A percentile compares a stretch with the other conserved stretches of the same genome.
Evolutionary conservation across 2,888 invertebrate species (phyloP).

Genomic region (Leucoma salicis): DNA sequence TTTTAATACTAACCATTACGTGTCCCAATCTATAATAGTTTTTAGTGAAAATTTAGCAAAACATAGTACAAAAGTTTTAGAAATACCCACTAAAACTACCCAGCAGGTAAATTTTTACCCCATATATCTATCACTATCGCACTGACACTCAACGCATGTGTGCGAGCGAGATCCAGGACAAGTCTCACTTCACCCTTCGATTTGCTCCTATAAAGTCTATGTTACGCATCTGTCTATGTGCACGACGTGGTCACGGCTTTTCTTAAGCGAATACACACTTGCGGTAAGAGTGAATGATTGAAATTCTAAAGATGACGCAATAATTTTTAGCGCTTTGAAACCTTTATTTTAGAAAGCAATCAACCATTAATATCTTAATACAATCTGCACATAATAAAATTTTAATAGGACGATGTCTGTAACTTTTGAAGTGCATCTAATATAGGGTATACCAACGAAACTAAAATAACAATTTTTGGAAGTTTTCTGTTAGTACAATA

Average conservation of each 20-base stretch:
- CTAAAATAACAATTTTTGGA: no score
- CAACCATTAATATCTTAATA: no score
- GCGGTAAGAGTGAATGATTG: slow-evolving; percentile 2
- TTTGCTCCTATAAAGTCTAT: slow-evolving; percentile 60
- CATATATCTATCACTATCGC: slow-evolving; percentile 77
- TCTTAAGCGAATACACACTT: slow-evolving; percentile 15
- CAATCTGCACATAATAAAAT: no score
- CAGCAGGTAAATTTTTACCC: slow-evolving; percentile 75
- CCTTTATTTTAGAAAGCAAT: no score
- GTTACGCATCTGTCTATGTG: no score
- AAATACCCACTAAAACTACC: slow-evolving; percentile 77
- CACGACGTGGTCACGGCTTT: slow-evolving; percentile 28
- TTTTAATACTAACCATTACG: slow-evolving; percentile 61
- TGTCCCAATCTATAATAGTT: slow-evolving; percentile 73
- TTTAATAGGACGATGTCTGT: no score
- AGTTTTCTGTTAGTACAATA: no score
- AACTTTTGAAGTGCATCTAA: no score
- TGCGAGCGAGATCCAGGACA: slow-evolving; percentile 54
- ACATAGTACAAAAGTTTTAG: slow-evolving; percentile 82
- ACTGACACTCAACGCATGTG: slow-evolving; percentile 57
- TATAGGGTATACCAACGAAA: no score
- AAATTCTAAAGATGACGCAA: no score
- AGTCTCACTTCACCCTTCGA: slow-evolving; percentile 41
- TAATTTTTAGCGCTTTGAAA: no score
- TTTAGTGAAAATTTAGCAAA: slow-evolving; percentile 82